Conservation (phyloP, 1,140 invertebrate genomes). For the Heliconius eleuchia region DNA sequence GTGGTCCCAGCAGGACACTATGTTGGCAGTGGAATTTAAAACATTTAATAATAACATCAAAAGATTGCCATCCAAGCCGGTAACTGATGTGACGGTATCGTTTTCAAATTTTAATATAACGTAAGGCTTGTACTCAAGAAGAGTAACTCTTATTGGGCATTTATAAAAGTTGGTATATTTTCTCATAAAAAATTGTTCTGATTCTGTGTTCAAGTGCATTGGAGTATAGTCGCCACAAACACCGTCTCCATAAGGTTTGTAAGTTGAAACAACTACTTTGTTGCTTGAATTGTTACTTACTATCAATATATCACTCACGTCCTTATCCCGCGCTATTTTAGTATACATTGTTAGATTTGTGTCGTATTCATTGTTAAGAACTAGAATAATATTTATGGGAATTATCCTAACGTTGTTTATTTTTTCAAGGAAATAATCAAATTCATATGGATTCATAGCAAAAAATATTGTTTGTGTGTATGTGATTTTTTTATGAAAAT, state of each 20-base stretch:
- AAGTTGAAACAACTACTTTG: conserved; percentile 45
- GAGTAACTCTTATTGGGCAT: conserved; percentile 50
- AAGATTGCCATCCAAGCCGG: conserved; percentile 52
- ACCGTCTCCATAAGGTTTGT: conserved; percentile 49
- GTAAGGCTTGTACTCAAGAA: conserved; percentile 46
- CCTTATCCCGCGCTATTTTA: conserved; percentile 50
- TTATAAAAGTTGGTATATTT: conserved; percentile 59
- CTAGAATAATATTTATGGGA: conserved; percentile 49
- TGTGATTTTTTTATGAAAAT: conserved; percentile 37
- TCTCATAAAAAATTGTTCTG: conserved; percentile 44
- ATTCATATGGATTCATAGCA: conserved; percentile 41
- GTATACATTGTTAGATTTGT: conserved; percentile 30
- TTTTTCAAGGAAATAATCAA: conserved; percentile 41
- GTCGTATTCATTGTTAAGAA: conserved; percentile 34
- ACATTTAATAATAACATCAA: conserved; percentile 42
- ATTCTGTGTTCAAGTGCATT: conserved; percentile 31
- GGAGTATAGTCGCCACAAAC: conserved; percentile 49
- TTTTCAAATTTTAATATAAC: conserved; percentile 38
- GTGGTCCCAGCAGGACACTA: conserved; percentile 34
- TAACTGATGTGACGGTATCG: conserved; percentile 35
- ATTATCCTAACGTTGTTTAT: conserved; percentile 40
- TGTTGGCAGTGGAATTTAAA: conserved; percentile 50
- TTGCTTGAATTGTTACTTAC: conserved; percentile 38
- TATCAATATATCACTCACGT: conserved; percentile 51
- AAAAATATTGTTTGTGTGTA: conserved; percentile 53